A percentile compares a stretch with the other conserved stretches of the same genome.
phyloP scores from a whole-genome alignment of 2,113 vertebrate species.

The Takifugu bimaculatus region DNA sequence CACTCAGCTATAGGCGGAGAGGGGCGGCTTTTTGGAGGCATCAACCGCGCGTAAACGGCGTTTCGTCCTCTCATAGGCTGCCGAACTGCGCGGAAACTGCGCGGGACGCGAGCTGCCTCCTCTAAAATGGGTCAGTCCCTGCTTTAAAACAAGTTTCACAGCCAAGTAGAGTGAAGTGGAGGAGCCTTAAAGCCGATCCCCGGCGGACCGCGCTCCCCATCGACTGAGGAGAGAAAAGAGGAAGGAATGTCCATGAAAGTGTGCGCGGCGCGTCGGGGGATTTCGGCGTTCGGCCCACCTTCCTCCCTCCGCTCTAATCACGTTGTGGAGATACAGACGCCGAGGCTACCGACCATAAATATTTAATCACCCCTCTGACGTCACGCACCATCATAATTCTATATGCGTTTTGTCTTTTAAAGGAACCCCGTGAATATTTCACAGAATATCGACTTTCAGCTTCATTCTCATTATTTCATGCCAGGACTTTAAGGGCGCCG shows the following conservation, averaged over 20 bases:
- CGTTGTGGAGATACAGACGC: slow-evolving; percentile 60
- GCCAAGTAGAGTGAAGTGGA: slow-evolving; percentile 25
- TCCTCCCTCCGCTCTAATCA: slow-evolving; percentile 48
- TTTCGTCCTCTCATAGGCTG: slow-evolving; percentile 31
- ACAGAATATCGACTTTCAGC: background rate
- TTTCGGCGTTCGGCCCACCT: slow-evolving; percentile 33
- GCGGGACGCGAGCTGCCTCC: background rate
- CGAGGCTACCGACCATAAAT: slow-evolving; percentile 58
- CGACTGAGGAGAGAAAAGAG: background rate
- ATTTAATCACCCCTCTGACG: slow-evolving; percentile 85
- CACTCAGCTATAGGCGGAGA: slow-evolving; percentile 27
- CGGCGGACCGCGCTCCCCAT: slow-evolving; percentile 3
- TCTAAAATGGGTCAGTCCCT: slow-evolving; percentile 1
- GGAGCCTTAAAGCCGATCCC: slow-evolving; percentile 9
- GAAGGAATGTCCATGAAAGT: slow-evolving; percentile 21
- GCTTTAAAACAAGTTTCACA: slow-evolving; percentile 23
- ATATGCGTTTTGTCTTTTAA: slow-evolving; percentile 56
- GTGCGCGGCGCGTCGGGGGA: slow-evolving; percentile 20
- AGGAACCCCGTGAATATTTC: slow-evolving; percentile 37
- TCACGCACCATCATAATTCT: slow-evolving; percentile 73
- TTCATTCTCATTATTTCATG: background rate
- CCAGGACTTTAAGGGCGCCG: too few species aligned
- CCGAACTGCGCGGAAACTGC: slow-evolving; percentile 28
- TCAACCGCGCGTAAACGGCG: slow-evolving; percentile 31
- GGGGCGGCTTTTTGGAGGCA: slow-evolving; percentile 38